Base-by-base conservation (phyloP, 2,113 vertebrate species). In the Panthera uncia region DNA sequence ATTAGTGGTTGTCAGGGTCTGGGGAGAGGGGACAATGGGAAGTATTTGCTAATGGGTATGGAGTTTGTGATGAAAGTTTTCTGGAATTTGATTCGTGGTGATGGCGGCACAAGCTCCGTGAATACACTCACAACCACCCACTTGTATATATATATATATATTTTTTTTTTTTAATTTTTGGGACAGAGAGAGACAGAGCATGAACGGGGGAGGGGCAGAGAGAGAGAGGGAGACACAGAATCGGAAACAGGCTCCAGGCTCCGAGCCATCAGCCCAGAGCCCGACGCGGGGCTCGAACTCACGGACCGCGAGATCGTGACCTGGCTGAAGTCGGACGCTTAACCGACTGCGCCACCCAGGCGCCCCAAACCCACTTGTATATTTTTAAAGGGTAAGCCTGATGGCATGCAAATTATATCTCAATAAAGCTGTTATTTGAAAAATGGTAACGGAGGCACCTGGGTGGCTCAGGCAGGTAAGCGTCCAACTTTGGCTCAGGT, bases 401-500 rank as follows among this genome's bases (percentile, higher is more conserved):
- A 61, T 71, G 31, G 31, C 9, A 61, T 45, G 31, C 25, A 14
- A 48, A 29, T 4, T 83, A 19, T 55, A 55, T 55, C 27, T 81
- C 1, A 80, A 38, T 38, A 52, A 80, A 91, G 25, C 18, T 29
- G 19, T 12, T 36, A 27, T 45, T 57, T 18, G 7, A 57, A 76
- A 76, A 76, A 45, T 25, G 13, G 23, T 57, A 57, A 57, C 0
- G 5, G 4, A 11, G 1, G 13, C 0, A 0, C 25, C 73, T 7
- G 3, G 38, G 38, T 29, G 73, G 73, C 23, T 76, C 36, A 76
- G 38, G 41, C 3, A 5, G 73, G 15, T 45, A 15, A 76, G 73
- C 5, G 25, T 76, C 73, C 7, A 13, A 25, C 73, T 45, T 76
- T 14, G 25, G 38, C 6, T 76, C 25, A 45, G 38, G 13, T 76